Evolutionary conservation across 1,140 invertebrate genomes (phyloP).

Genomic region (Drosophila tristis): DNA sequence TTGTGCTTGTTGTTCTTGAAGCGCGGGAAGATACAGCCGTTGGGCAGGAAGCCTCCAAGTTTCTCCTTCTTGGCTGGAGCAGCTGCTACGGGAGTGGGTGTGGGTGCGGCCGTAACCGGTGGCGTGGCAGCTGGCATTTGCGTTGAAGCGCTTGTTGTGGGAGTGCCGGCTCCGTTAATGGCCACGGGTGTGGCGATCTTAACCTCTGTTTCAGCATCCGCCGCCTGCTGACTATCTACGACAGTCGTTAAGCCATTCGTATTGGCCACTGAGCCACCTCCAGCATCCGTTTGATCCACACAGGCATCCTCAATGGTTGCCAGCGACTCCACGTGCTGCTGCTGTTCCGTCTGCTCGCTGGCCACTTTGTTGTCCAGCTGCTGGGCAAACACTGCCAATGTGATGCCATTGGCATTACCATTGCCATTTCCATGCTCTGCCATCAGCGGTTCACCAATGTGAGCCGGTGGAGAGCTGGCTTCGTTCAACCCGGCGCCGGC

Average conservation of each 20-base stretch:
- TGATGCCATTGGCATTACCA: constrained; percentile 65
- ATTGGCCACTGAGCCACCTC: constrained; percentile 17
- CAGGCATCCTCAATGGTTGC: constrained; percentile 33
- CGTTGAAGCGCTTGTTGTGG: constrained; percentile 26
- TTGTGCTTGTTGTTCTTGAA: constrained; percentile 84
- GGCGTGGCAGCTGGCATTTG: constrained; percentile 12
- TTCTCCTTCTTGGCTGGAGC: constrained; percentile 80
- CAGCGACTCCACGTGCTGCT: constrained; percentile 28
- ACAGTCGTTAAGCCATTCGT: constrained; percentile 35
- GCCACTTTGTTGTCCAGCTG: constrained; percentile 75
- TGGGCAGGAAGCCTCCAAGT: constrained; percentile 81
- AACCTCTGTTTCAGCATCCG: constrained; percentile 28
- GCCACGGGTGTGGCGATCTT: constrained; percentile 23
- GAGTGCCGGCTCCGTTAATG: constrained; percentile 48
- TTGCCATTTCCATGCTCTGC: constrained; percentile 47
- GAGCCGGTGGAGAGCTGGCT: constrained; percentile 47
- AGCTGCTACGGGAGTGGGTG: constrained; percentile 23
- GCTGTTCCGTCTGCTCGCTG: constrained; percentile 57
- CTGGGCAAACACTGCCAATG: constrained; percentile 69
- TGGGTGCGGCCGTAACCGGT: constrained; percentile 2
- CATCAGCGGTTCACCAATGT: constrained; percentile 59
- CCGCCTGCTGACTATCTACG: constrained; percentile 19
- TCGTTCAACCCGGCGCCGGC: constrained; percentile 47
- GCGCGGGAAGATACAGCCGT: constrained; percentile 83
- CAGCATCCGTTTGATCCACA: constrained; percentile 69